Conservation (phyloP, 2,888 invertebrate genomes). For the Drosophila pegasa region DNA sequence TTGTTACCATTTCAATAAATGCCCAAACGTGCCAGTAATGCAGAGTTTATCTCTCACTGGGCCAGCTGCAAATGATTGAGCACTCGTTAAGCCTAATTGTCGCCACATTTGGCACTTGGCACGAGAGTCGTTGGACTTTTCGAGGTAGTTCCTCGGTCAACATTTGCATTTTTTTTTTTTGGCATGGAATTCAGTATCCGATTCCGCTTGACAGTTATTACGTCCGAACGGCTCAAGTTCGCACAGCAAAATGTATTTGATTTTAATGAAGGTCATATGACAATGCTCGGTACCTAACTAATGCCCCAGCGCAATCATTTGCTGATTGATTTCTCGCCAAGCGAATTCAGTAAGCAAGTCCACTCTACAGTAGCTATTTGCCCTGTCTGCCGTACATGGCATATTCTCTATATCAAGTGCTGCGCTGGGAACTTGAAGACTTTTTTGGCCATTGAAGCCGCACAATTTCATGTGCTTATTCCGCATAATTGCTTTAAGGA, state of each 20-base stretch:
- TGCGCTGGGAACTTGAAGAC: conserved; percentile 7
- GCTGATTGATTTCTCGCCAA: conserved; percentile 73
- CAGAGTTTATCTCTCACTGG: conserved; percentile 65
- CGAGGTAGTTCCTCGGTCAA: conserved; percentile 66
- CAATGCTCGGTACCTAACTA: conserved; percentile 46
- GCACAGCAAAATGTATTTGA: conserved; percentile 57
- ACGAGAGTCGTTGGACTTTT: conserved; percentile 74
- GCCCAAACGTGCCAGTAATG: conserved; percentile 54
- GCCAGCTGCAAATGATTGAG: conserved; percentile 30
- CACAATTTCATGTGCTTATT: conserved; percentile 23
- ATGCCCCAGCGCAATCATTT: conserved; percentile 49
- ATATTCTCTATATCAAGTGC: conserved; percentile 21
- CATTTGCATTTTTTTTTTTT: conserved; percentile 60
- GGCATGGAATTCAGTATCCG: conserved; percentile 48
- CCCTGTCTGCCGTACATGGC: conserved; percentile 24
- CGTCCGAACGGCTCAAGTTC: conserved; percentile 72
- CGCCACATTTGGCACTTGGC: conserved; percentile 56
- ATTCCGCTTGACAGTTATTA: conserved; percentile 74
- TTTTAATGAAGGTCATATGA: conserved; percentile 67
- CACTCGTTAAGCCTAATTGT: conserved; percentile 72
- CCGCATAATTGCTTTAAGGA: conserved; percentile 43
- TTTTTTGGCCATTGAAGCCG: conserved; percentile 35
- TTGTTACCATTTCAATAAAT: conserved; percentile 51
- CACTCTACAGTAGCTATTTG: conserved; percentile 70
- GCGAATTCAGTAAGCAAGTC: conserved; percentile 60